These are phyloP conservation scores for Paramormyrops hopkinsi DNA, from an alignment of 2,797 vertebrate species.

Conservation along the genomic window DNA sequence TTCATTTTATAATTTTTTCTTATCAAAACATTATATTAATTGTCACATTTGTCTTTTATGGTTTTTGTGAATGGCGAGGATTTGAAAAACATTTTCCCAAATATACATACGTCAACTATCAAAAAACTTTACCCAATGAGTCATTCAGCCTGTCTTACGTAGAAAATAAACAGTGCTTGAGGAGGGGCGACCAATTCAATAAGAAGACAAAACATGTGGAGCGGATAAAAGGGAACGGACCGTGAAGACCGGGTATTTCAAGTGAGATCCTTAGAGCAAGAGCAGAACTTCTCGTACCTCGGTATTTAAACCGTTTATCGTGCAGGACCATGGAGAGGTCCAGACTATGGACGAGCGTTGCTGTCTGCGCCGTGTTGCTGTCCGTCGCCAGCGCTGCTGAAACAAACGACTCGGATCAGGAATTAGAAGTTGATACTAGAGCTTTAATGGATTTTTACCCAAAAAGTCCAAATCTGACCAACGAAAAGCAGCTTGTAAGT, in stretches of 20 bases:
- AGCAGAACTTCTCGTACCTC: conserved; percentile 20
- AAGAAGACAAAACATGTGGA: conserved; percentile 24
- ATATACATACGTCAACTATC: neutral
- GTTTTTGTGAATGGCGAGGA: conserved; percentile 16
- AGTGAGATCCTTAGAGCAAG: conserved; percentile 7
- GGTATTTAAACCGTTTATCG: conserved; percentile 9
- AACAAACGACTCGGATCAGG: conserved; percentile 40
- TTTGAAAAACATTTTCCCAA: conserved; percentile 29
- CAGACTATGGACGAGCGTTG: conserved; percentile 49
- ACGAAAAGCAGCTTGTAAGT: conserved; percentile 61
- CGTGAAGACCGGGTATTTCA: conserved; percentile 21
- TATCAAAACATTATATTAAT: neutral
- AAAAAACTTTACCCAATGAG: conserved; percentile 25
- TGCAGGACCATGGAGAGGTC: conserved; percentile 54
- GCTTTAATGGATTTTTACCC: conserved; percentile 56
- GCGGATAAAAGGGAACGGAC: conserved; percentile 37
- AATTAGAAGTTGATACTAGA: conserved; percentile 56
- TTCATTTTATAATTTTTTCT: neutral
- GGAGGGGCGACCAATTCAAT: conserved; percentile 37
- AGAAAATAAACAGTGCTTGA: conserved; percentile 30
- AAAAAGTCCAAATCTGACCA: conserved; percentile 55
- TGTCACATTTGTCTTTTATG: neutral
- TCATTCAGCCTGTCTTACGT: conserved; percentile 41
- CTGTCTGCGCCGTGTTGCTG: conserved; percentile 54
- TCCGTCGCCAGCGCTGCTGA: conserved; percentile 43